Conservation (phyloP, 2,797 vertebrate genomes). For the Adelosebastes latens region DNA sequence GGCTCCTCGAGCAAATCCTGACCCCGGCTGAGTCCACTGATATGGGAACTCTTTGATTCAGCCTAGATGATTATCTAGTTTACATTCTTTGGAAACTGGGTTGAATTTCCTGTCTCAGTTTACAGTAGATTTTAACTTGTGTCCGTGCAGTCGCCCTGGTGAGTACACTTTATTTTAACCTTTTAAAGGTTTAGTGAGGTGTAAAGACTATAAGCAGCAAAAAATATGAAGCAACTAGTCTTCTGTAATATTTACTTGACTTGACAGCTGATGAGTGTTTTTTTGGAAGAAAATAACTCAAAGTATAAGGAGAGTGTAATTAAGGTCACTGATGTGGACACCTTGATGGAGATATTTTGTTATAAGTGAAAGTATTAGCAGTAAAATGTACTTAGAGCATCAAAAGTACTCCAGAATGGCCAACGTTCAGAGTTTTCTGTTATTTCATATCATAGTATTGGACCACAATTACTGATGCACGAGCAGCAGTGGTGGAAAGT, state of each 20-base stretch:
- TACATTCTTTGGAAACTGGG: constrained; percentile 25
- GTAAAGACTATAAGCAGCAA: background rate
- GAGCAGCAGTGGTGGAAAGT: background rate
- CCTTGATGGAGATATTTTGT: background rate
- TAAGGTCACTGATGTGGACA: background rate
- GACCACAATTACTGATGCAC: background rate
- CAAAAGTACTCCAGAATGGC: background rate
- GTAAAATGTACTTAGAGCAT: background rate
- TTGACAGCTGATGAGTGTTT: background rate
- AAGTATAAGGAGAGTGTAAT: background rate
- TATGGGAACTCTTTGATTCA: constrained; percentile 15
- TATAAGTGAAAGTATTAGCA: background rate
- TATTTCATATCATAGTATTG: background rate
- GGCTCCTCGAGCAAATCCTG: background rate
- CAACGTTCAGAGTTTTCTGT: background rate
- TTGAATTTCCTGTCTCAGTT: constrained; percentile 25
- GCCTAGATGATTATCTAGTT: constrained; percentile 51
- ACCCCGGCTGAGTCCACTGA: constrained; percentile 17
- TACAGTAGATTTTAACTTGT: background rate
- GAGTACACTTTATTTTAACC: constrained; percentile 44
- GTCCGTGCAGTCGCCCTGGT: constrained; percentile 25
- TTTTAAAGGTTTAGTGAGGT: background rate
- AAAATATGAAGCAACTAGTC: background rate
- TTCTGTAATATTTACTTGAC: background rate
- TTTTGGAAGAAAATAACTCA: background rate